Evolutionary conservation across 2,888 invertebrate species (phyloP), one percentile per base, ranked within the genome.

Genomic region (Macrophya alboannulata): DNA sequence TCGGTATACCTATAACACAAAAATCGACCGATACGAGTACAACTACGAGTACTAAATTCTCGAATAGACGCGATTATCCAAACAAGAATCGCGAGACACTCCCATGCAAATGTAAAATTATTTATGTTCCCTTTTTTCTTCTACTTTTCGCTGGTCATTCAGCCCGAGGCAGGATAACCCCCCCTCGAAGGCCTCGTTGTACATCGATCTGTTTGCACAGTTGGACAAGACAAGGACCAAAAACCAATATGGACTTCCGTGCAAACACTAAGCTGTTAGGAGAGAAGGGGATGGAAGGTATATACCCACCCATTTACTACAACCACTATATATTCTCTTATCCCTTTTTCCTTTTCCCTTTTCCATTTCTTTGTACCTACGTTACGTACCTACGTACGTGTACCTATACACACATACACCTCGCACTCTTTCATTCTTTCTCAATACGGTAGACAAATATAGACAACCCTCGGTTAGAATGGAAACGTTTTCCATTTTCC

Each of bases 191-290:
- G 72, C 72, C 40, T 45, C 40, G 40, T n/a, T 40, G 79, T 81
- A 81, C 59, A 81, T 81, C 79, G 79, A 81, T 81, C 79, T 81
- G 79, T 81, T 81, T 81, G 79, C 31, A 81, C 40, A 81, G 79
- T 62, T 43, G 79, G 79, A 81, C 79, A 81, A 81, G 79, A 81
- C 79, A 81, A 81, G 79, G 79, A 62, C 79, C 79, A 62, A 81
- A 62, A 81, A 81, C 79, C 79, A 81, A 81, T 81, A 81, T 81
- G 79, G 79, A 81, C 79, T 81, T 81, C 79, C 59, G 79, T 37
- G 59, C 43, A 81, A 81, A 81, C 79, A 81, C 21, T 72, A 17
- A 77, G 77, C 51, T 31, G 51, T 31, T 1, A 3, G 31, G 31
- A 31, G 31, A 31, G 3, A 31, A 31, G 31, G 40, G n/a, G 76